These are phyloP conservation scores for Dryococelus australis DNA, from an alignment of 2,888 invertebrate species.

Conservation along the genomic window DNA sequence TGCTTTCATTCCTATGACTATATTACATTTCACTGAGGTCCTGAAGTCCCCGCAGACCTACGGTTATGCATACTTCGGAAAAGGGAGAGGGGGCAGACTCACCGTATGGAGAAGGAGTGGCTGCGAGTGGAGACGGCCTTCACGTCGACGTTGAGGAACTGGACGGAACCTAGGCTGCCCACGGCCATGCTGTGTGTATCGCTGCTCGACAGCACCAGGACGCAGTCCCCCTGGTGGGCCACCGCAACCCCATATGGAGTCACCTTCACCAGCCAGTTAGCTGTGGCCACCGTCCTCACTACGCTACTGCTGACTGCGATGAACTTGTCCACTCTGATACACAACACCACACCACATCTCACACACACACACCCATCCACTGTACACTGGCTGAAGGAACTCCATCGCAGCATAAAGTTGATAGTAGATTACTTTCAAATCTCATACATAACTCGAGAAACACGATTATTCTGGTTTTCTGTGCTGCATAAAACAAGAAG, in stretches of 20 bases:
- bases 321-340: slow-evolving; percentile 73
- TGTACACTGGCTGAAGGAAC: neutral
- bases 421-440: neutral
- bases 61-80: no score
- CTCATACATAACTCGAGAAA: neutral
- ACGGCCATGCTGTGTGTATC: slow-evolving; percentile 54
- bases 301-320: slow-evolving; percentile 72
- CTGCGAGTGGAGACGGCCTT: slow-evolving; percentile 66
- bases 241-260: slow-evolving; percentile 75
- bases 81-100: neutral
- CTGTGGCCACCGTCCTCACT: slow-evolving; percentile 76
- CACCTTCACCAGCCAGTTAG: slow-evolving; percentile 88
- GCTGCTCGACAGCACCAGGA: slow-evolving; percentile 72
- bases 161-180: slow-evolving; percentile 69
- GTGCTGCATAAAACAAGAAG: no score
- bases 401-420: neutral
- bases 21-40: no score
- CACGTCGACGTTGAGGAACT: slow-evolving; percentile 84
- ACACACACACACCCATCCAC: neutral
- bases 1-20: no score
- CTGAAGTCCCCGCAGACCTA: no score
- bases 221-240: slow-evolving; percentile 81
- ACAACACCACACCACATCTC: neutral
- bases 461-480: no score
- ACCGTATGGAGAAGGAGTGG: slow-evolving; percentile 10